Evolutionary conservation across 2,113 vertebrate species (phyloP).

Genomic region (Stegostoma tigrinum): DNA sequence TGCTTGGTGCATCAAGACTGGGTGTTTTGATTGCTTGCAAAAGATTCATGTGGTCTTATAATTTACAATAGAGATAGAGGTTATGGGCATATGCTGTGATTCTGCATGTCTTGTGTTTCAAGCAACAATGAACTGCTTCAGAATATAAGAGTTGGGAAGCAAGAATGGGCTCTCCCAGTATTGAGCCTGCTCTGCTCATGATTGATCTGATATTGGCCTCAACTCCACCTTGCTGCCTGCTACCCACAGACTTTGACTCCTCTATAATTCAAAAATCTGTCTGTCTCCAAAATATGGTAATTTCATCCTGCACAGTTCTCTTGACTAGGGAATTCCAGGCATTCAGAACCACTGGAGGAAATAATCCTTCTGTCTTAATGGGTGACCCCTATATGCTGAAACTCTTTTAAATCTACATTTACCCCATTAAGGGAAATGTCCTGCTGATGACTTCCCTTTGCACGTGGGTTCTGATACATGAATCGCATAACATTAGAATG

Average conservation of each 20-base stretch:
- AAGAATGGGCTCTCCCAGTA: background rate
- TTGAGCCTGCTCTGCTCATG: background rate
- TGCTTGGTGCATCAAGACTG: background rate
- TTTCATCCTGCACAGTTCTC: background rate
- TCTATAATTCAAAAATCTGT: background rate
- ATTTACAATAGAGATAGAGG: background rate
- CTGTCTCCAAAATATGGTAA: background rate
- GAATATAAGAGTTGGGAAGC: background rate
- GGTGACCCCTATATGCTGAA: no score
- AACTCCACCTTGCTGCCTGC: background rate
- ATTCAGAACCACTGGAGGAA: background rate
- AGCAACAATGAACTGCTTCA: background rate
- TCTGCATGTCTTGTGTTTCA: background rate
- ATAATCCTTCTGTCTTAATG: background rate
- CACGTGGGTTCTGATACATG: no score
- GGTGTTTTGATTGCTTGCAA: background rate
- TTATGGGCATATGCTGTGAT: background rate
- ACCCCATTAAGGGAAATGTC: no score
- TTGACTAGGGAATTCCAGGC: background rate
- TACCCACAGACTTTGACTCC: background rate
- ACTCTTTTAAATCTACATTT: no score
- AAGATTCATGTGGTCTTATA: background rate
- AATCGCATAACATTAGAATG: no score
- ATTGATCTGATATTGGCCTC: background rate
- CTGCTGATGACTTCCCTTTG: no score